Conservation (phyloP, 2,797 vertebrate genomes). For the Spinus olivaceus region DNA sequence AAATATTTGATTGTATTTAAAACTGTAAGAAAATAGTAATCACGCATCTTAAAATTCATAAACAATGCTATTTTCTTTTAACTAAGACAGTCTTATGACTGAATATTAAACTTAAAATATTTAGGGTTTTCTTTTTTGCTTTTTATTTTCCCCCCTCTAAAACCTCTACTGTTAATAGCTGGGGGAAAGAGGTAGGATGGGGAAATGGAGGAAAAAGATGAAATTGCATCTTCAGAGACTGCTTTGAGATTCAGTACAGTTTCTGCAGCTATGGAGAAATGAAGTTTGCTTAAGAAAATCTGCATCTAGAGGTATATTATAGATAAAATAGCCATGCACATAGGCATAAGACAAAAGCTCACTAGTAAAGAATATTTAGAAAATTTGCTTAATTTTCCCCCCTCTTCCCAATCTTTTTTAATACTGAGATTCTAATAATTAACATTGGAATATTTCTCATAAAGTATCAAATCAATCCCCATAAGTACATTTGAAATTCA, state of each 20-base stretch:
- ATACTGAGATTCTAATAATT: not conserved
- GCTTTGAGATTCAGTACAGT: not conserved
- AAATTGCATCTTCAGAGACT: not conserved
- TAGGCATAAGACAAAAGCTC: not conserved
- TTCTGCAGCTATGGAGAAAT: not conserved
- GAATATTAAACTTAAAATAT: not conserved
- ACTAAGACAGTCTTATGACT: not conserved
- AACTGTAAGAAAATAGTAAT: not conserved
- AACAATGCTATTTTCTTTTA: not conserved
- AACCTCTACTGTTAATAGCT: not conserved
- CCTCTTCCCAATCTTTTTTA: rapidly evolving
- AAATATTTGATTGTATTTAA: not conserved
- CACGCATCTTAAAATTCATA: not conserved
- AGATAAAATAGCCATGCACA: rapidly evolving
- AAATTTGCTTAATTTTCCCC: not conserved
- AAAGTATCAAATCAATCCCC: not conserved
- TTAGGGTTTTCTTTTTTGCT: rapidly evolving
- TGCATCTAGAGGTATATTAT: not conserved
- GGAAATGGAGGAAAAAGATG: not conserved
- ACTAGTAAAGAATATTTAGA: not conserved
- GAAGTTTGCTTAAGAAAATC: not conserved
- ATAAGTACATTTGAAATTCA: not conserved
- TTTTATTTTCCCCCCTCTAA: not conserved
- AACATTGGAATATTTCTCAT: not conserved
- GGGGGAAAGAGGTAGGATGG: not conserved